Percentiles rank a stretch among this genome's conserved stretches.
phyloP scores from a whole-genome alignment of 2,888 invertebrate genomes.

The Lasioglossum morio region DNA sequence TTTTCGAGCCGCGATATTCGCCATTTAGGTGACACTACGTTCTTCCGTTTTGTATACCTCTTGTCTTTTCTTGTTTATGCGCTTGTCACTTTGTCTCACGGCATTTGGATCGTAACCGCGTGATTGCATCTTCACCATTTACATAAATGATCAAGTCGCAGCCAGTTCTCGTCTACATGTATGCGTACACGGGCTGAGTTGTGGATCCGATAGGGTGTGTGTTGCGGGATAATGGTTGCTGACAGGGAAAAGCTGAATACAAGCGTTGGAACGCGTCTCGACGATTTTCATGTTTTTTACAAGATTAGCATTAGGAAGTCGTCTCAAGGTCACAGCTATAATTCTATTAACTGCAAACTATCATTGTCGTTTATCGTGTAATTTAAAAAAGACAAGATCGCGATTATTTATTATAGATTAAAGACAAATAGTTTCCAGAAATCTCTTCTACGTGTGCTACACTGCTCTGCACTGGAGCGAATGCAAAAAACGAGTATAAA shows the following conservation, averaged over 20 bases:
- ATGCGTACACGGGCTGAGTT: not conserved
- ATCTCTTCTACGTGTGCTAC: no score
- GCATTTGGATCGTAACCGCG: slow-evolving; percentile 50
- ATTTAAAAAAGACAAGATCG: no score
- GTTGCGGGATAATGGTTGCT: not conserved
- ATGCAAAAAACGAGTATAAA: not conserved
- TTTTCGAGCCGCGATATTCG: not conserved
- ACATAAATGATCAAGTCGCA: slow-evolving; percentile 55
- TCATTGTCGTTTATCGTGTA: no score
- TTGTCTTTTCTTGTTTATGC: slow-evolving; percentile 62
- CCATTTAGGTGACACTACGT: slow-evolving; percentile 64
- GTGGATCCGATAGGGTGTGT: not conserved
- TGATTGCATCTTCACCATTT: slow-evolving; percentile 51
- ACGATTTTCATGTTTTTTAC: not conserved
- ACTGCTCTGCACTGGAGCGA: no score
- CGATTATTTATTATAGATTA: no score
- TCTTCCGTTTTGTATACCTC: slow-evolving; percentile 44
- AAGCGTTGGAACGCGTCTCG: not conserved
- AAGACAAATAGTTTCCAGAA: no score
- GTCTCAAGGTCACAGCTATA: not conserved
- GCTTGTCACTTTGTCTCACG: slow-evolving; percentile 61
- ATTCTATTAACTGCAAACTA: not conserved
- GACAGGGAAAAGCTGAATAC: not conserved
- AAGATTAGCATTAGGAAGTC: not conserved
- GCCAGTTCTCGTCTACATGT: not conserved